These are phyloP conservation scores for Slavum lentiscoides DNA, from an alignment of 2,888 invertebrate species.

Conservation along the genomic window DNA sequence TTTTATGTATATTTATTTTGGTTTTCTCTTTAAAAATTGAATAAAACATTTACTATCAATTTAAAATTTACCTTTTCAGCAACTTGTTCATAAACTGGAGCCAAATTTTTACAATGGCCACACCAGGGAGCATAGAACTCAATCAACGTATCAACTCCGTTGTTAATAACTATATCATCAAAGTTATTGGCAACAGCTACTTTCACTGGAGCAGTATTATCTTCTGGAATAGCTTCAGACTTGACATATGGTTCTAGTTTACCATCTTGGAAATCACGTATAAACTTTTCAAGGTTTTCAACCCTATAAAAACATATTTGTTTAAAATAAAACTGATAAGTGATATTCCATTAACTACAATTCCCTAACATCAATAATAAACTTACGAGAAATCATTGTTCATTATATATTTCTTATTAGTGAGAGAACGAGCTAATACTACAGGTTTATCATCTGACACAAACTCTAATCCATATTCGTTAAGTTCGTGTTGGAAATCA, in stretches of 20 bases:
- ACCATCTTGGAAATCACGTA: conserved; percentile 78
- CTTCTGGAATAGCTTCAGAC: conserved; percentile 89
- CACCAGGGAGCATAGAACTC: conserved; percentile 99
- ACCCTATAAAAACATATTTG: conserved; percentile 64
- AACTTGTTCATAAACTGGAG: conserved; percentile 91
- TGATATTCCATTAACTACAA: background rate
- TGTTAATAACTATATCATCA: conserved; percentile 87
- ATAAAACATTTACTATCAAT: background rate
- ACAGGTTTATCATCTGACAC: conserved; percentile 87
- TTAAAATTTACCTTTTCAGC: conserved; percentile 71
- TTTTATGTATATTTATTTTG: too few relatives aligned
- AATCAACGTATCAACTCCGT: conserved; percentile 88
- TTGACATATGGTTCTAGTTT: conserved; percentile 90
- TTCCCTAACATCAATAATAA: conserved; percentile 36
- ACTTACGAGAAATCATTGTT: conserved; percentile 84
- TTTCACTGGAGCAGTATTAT: conserved; percentile 79
- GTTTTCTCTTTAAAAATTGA: background rate
- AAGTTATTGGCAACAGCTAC: conserved; percentile 97
- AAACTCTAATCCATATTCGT: conserved; percentile 89
- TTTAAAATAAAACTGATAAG: background rate
- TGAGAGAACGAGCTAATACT: conserved; percentile 78
- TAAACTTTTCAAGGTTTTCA: conserved; percentile 82
- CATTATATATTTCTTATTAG: conserved; percentile 88
- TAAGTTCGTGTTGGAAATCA: conserved; percentile 91
- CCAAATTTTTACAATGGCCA: conserved; percentile 95